These are phyloP conservation scores for Resseliella maxima DNA, from an alignment of 2,888 invertebrate species.

Conservation along the genomic window DNA sequence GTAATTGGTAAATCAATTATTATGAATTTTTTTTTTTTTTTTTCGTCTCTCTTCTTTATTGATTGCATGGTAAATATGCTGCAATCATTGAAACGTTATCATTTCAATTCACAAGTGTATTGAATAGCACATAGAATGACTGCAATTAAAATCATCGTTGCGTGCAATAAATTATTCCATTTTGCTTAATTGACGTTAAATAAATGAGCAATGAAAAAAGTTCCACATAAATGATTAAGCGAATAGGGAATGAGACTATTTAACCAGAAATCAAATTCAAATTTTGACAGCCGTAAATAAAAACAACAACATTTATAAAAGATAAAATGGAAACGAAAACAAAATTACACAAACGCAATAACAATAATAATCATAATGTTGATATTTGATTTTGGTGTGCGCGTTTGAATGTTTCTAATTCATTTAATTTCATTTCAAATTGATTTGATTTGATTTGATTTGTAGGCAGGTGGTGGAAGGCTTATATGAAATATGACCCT, in stretches of 20 bases:
- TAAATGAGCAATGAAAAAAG: constrained; percentile 3
- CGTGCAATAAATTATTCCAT: constrained; percentile 19
- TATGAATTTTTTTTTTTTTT: no score
- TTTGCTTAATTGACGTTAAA: not conserved
- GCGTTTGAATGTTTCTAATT: not conserved
- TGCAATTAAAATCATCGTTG: constrained; percentile 14
- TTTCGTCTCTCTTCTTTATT: not conserved
- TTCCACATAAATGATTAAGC: not conserved
- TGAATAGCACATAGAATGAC: not conserved
- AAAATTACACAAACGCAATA: not conserved
- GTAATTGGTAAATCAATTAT: no score
- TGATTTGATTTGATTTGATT: no score
- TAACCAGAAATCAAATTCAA: not conserved
- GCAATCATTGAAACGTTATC: not conserved
- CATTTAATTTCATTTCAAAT: no score
- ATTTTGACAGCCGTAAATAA: not conserved
- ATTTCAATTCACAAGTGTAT: not conserved
- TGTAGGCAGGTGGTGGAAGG: not conserved
- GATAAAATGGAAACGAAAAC: not conserved
- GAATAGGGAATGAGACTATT: not conserved
- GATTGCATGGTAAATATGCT: not conserved
- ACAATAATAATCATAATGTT: no score
- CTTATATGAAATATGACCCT: no score
- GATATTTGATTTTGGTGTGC: not conserved
- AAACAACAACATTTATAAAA: not conserved